These are phyloP conservation scores for Bucorvus abyssinicus DNA, from an alignment of 2,797 vertebrate genomes.

Conservation along the genomic window DNA sequence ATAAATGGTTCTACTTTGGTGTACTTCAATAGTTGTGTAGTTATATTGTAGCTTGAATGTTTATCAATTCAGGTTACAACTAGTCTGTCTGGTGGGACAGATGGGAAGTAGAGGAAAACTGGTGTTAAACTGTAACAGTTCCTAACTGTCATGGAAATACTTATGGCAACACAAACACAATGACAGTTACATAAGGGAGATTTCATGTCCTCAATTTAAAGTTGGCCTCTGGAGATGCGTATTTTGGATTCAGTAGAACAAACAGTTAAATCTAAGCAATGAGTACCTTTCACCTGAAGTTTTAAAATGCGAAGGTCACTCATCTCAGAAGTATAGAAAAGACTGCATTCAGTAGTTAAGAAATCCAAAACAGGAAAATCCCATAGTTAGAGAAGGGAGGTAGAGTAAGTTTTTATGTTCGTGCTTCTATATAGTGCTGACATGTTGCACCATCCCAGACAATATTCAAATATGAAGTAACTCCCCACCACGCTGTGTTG, in stretches of 20 bases:
- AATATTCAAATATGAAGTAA: not conserved
- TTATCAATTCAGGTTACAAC: too few relatives aligned
- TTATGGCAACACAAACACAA: not conserved
- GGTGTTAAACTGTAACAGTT: not conserved
- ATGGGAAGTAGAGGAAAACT: not conserved
- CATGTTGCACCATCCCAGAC: not conserved
- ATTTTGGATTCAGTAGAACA: not conserved
- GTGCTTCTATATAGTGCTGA: not conserved
- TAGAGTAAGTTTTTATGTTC: not conserved
- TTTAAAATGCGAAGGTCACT: not conserved
- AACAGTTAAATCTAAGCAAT: not conserved
- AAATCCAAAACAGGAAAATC: not conserved
- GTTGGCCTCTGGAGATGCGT: not conserved
- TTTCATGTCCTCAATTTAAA: not conserved
- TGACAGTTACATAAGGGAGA: not conserved
- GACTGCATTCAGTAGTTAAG: not conserved
- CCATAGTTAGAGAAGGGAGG: not conserved
- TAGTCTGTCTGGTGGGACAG: not conserved
- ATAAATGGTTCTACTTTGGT: not conserved
- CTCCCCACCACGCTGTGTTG: not conserved
- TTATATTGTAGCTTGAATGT: not conserved
- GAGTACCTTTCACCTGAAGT: not conserved
- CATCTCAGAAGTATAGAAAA: not conserved
- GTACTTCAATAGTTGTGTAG: not conserved
- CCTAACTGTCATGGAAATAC: not conserved